phyloP scores from a whole-genome alignment of 2,888 invertebrate genomes.

The Carterocephalus palaemon region DNA sequence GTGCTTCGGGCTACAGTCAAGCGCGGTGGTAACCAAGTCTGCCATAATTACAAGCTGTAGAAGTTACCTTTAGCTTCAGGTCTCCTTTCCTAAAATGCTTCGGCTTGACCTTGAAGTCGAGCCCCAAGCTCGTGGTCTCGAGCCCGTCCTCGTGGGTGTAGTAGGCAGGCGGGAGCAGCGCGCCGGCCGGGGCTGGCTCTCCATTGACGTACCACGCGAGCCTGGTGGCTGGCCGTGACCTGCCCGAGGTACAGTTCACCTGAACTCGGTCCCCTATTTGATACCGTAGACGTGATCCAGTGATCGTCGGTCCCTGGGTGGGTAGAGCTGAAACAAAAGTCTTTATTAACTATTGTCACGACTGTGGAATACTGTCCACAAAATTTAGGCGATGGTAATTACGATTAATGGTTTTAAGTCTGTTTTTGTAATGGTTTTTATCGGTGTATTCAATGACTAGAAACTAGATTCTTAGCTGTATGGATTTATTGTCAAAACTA shows the following conservation, averaged over 20 bases:
- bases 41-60: too few relatives aligned
- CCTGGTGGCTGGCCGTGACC: conserved; percentile 89
- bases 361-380: too few relatives aligned
- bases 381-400: too few relatives aligned
- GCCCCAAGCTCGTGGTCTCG: conserved; percentile 86
- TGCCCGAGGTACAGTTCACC: conserved; percentile 90
- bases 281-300: conserved; percentile 88
- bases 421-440: too few relatives aligned
- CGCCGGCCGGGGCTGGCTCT: conserved; percentile 81
- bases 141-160: conserved; percentile 80
- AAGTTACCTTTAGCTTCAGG: conserved; percentile 88
- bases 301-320: conserved; percentile 88
- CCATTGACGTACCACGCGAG: conserved; percentile 94
- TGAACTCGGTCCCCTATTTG: conserved; percentile 89
- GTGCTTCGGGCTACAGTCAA: too few relatives aligned
- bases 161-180: conserved; percentile 71
- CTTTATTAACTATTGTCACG: too few relatives aligned
- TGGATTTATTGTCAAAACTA: too few relatives aligned
- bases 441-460: too few relatives aligned
- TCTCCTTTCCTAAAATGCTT: conserved; percentile 91
- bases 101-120: conserved; percentile 88
- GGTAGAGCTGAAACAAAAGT: conserved; percentile 82
- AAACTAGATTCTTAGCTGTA: too few relatives aligned
- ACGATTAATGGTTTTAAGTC: too few relatives aligned
- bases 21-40: too few relatives aligned